Conservation (phyloP, 2,113 vertebrate species). For the Phrynosoma platyrhinos region DNA sequence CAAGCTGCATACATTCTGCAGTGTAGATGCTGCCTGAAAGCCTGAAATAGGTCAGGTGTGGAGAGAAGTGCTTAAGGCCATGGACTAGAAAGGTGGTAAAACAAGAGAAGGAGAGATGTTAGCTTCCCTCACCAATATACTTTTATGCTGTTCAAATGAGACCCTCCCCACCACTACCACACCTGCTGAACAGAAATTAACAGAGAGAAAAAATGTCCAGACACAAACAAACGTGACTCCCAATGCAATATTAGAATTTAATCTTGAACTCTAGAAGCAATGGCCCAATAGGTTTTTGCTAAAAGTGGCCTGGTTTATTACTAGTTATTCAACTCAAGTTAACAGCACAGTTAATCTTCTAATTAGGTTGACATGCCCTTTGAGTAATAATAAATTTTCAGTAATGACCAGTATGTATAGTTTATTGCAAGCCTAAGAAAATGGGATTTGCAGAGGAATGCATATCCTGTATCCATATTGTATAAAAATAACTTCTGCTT, state of each 20-base stretch:
- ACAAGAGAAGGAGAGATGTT: too few relatives aligned
- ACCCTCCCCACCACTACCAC: too few relatives aligned
- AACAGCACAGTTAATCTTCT: constrained; percentile 44
- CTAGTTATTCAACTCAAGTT: constrained; percentile 40
- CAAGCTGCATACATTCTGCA: too few relatives aligned
- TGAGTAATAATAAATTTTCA: constrained; percentile 41
- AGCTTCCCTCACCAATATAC: too few relatives aligned
- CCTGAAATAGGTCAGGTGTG: too few relatives aligned
- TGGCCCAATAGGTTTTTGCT: not conserved
- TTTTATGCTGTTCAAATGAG: too few relatives aligned
- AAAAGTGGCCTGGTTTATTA: constrained; percentile 1
- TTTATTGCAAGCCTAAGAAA: constrained; percentile 40
- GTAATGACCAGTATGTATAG: not conserved
- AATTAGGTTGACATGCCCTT: constrained; percentile 45
- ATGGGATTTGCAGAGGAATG: constrained; percentile 54
- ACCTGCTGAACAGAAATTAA: too few relatives aligned
- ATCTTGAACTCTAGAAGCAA: not conserved
- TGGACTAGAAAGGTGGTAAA: too few relatives aligned
- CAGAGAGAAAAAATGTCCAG: too few relatives aligned
- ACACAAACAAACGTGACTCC: constrained; percentile 4
- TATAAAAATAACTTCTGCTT: constrained; percentile 45
- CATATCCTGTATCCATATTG: constrained; percentile 39
- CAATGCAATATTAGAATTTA: constrained; percentile 18
- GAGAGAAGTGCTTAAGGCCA: too few relatives aligned
- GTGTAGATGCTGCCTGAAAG: too few relatives aligned